A percentile compares a stretch with the other conserved stretches of the same genome.
Conservation (phyloP, 2,797 vertebrate species). For the Varecia variegata region DNA sequence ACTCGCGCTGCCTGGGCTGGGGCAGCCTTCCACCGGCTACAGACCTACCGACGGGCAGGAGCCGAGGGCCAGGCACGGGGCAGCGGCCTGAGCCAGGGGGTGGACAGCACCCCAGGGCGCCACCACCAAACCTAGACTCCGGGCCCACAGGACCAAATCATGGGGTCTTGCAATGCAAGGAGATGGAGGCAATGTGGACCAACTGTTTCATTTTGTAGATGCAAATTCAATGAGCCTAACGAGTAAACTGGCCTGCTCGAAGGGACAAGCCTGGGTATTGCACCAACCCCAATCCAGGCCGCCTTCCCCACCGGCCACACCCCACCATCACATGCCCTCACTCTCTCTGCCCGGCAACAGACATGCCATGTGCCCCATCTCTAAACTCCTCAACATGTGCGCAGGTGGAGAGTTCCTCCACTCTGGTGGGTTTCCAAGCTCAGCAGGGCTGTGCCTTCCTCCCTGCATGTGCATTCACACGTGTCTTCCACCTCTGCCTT, state of each 20-base stretch:
- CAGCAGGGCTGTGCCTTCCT: background rate
- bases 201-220: background rate
- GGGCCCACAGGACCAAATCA: background rate
- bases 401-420: background rate
- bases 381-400: background rate
- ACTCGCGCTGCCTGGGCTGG: accelerated
- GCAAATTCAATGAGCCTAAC: background rate
- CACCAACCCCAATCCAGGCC: background rate
- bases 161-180: background rate
- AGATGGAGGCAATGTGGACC: accelerated
- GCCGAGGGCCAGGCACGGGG: background rate
- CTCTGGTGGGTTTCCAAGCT: background rate
- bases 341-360: background rate
- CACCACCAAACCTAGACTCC: background rate
- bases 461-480: background rate
- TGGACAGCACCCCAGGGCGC: background rate
- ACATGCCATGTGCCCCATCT: background rate
- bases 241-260: background rate
- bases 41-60: background rate
- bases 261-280: background rate
- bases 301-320: too few species aligned
- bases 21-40: background rate
- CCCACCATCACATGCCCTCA: background rate
- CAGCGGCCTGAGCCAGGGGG: too few species aligned
- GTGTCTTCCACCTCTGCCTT: background rate